A percentile compares a stretch with the other conserved stretches of the same genome.
Conservation (phyloP, 2,113 vertebrate species). For the Equus przewalskii region DNA sequence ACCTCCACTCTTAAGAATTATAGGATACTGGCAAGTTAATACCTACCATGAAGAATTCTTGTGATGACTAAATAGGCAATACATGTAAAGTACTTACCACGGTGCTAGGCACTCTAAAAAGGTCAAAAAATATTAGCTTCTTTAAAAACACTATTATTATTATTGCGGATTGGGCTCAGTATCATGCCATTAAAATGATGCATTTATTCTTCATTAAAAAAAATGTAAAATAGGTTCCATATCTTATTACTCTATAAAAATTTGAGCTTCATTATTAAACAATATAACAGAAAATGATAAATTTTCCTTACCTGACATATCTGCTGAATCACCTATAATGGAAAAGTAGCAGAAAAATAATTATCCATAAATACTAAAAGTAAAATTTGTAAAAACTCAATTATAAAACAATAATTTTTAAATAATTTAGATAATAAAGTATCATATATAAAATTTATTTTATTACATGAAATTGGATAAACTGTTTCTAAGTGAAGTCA, state of each 20-base stretch:
- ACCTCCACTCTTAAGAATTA: neutral
- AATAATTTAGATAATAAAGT: constrained; percentile 64
- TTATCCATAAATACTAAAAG: constrained; percentile 83
- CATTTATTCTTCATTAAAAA: constrained; percentile 66
- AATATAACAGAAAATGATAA: constrained; percentile 81
- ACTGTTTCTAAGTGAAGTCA: neutral
- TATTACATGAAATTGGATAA: neutral
- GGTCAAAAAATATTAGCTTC: neutral
- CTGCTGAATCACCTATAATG: constrained; percentile 96
- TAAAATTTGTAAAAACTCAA: constrained; percentile 80
- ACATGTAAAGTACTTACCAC: neutral
- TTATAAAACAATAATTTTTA: constrained; percentile 72
- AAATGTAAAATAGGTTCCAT: constrained; percentile 67
- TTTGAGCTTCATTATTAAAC: constrained; percentile 50
- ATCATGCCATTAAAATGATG: constrained; percentile 63
- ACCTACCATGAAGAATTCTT: neutral
- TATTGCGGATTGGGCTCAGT: constrained; percentile 62
- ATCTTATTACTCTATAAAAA: constrained; percentile 71
- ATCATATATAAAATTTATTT: constrained; percentile 31
- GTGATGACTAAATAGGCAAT: neutral
- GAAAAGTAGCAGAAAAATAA: constrained; percentile 88
- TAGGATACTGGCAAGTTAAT: neutral
- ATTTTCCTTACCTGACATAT: constrained; percentile 97
- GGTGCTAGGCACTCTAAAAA: neutral
- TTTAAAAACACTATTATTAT: neutral